Evolutionary conservation across 1,140 invertebrate species (phyloP).

Genomic region (Hesperophylax magnus): DNA sequence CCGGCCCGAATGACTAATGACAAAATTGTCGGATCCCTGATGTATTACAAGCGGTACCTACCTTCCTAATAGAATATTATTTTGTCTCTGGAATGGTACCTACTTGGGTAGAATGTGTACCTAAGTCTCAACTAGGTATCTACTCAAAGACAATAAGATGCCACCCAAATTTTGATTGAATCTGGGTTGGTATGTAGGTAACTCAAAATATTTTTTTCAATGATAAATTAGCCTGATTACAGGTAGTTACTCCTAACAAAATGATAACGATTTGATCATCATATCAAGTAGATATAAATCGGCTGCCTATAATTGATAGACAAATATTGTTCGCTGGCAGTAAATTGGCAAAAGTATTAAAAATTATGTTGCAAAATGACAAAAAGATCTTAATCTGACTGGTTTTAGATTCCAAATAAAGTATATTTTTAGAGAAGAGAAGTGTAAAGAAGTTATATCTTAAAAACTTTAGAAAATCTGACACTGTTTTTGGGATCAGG

Average conservation of each 20-base stretch:
- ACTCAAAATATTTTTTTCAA: not conserved
- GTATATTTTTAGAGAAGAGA: not conserved
- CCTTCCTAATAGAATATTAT: not conserved
- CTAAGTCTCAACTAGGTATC: too few species aligned
- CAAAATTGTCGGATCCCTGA: not conserved
- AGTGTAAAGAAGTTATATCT: not conserved
- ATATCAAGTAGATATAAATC: not conserved
- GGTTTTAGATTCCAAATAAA: not conserved
- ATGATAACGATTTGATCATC: too few species aligned
- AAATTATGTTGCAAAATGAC: too few species aligned
- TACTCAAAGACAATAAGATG: not conserved
- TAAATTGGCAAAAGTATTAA: not conserved
- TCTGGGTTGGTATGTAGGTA: not conserved
- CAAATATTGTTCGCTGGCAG: not conserved
- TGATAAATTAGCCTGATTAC: too few species aligned
- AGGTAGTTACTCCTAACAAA: too few species aligned
- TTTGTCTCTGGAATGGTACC: not conserved
- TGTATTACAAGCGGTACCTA: not conserved
- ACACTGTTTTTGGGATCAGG: not conserved
- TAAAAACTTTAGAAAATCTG: not conserved
- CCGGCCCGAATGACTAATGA: constrained; percentile 18
- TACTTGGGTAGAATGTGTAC: too few species aligned
- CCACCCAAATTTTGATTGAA: not conserved
- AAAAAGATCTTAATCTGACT: not conserved
- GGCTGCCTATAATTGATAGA: not conserved